Percentiles rank a stretch among this genome's conserved stretches.
Evolutionary conservation across 1,140 invertebrate species (phyloP).

Genomic region (Ceratina japonica): DNA sequence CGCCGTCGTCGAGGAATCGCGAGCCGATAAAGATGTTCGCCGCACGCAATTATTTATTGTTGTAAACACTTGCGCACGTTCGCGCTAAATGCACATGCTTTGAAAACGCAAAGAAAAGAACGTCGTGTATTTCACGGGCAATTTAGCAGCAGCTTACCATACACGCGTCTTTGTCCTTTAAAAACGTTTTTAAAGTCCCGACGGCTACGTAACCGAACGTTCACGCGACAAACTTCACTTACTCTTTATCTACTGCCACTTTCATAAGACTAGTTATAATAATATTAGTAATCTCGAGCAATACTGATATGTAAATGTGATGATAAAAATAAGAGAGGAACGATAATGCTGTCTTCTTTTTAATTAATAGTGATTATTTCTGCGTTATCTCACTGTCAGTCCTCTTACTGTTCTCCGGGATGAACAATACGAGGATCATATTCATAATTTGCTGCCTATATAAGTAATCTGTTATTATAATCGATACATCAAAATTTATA

Average conservation of each 20-base stretch:
- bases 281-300: conserved; percentile 4
- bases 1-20: conserved; percentile 13
- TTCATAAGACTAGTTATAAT: conserved; percentile 20
- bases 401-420: too few species aligned
- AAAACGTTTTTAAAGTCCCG: neutral
- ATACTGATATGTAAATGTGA: conserved; percentile 21
- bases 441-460: neutral
- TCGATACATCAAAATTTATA: neutral
- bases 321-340: neutral
- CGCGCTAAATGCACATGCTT: neutral
- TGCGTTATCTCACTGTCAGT: neutral
- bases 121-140: conserved; percentile 16
- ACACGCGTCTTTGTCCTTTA: too few species aligned
- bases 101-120: conserved; percentile 13
- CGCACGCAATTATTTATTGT: conserved; percentile 36
- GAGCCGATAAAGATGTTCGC: conserved; percentile 21
- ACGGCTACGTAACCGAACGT: neutral
- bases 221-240: conserved; percentile 11
- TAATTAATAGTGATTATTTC: neutral
- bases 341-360: neutral
- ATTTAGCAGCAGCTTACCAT: conserved; percentile 5
- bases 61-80: conserved; percentile 5
- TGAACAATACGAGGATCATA: neutral
- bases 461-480: too few species aligned
- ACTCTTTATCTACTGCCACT: conserved; percentile 18